A percentile compares a stretch with the other conserved stretches of the same genome.
These are phyloP conservation scores for Diogma glabrata DNA, from an alignment of 2,888 invertebrate species.

Conservation along the genomic window DNA sequence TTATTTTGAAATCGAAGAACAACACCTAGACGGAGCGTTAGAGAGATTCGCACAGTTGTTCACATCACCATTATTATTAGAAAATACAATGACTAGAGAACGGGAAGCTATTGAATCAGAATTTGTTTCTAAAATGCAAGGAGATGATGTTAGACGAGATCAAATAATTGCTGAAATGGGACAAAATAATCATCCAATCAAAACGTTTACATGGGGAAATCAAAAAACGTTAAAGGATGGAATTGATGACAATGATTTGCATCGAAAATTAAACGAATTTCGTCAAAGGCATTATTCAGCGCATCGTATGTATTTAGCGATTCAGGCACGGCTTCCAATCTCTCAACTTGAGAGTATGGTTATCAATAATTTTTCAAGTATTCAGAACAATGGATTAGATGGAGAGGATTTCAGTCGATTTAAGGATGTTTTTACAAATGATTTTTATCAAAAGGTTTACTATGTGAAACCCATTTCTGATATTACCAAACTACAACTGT, in stretches of 20 bases:
- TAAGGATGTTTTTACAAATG: slow-evolving; percentile 28
- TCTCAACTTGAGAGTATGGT: slow-evolving; percentile 32
- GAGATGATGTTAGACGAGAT: slow-evolving; percentile 62
- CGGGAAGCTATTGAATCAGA: slow-evolving; percentile 82
- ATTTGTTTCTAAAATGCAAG: slow-evolving; percentile 67
- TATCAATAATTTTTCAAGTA: slow-evolving; percentile 50
- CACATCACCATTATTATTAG: slow-evolving; percentile 71
- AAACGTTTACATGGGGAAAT: slow-evolving; percentile 81
- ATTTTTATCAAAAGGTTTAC: slow-evolving; percentile 38
- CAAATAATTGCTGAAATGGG: slow-evolving; percentile 60
- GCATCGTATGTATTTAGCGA: slow-evolving; percentile 75
- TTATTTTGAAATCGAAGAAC: slow-evolving; percentile 78
- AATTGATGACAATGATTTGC: slow-evolving; percentile 53
- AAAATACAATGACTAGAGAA: slow-evolving; percentile 76
- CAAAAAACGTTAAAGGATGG: slow-evolving; percentile 56
- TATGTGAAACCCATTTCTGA: slow-evolving; percentile 67
- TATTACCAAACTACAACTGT: slow-evolving; percentile 47
- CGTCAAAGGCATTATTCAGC: slow-evolving; percentile 70
- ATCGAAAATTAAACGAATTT: slow-evolving; percentile 61
- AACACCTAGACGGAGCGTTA: slow-evolving; percentile 60
- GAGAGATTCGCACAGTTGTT: slow-evolving; percentile 86
- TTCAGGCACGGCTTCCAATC: slow-evolving; percentile 49
- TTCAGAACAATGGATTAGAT: slow-evolving; percentile 54
- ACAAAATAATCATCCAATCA: slow-evolving; percentile 52
- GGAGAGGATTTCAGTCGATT: slow-evolving; percentile 48